Base-by-base conservation (phyloP, 2,888 invertebrate species). In the Opisthograptis luteolata region DNA sequence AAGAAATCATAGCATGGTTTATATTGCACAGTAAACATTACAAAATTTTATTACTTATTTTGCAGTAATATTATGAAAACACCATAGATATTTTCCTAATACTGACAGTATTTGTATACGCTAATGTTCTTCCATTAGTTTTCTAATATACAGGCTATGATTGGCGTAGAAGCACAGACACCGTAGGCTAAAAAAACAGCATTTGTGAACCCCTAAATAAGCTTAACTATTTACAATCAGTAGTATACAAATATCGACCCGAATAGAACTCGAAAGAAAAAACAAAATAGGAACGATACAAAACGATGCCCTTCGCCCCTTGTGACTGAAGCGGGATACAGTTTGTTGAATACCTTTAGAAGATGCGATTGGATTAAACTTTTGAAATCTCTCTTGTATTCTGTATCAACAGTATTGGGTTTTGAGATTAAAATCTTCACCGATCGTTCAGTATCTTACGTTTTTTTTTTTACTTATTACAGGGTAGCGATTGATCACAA, bases 201-300 rank as follows among this genome's bases (percentile, higher is more conserved):
- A 57, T 64, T 66, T 65, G 76, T 73, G 78, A 75, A 74, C 69
- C 70, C 73, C 82, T 83, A 83, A 72, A 75, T 79, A 84, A 86
- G 82, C 87, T 84, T 85, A 84, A 82, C 80, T 89, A 89, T 90
- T 78, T 89, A 90, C 89, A 89, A 79, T 83, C 79, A 84, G 79
- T 79, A 84, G 79, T 82, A 81, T 84, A 84, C 79, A 81, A 78
- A 79, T 75, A 83, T 86, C 85, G 87, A 87, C 86, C 85, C 87
- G 88, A 86, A 81, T 81, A 81, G 84, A 85, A 86, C 84, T 86
- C 86, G 85, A 87, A 81, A 84, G 84, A 73, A 84, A 66, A 86
- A 87, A 87, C 84, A 87, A 87, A 88, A 88, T 90, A 90, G 89
- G 89, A 90, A 90, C 89, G 85, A 90, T 88, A 89, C 83, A 85